Conservation (phyloP, 2,113 vertebrate species). For the Saimiri boliviensis region DNA sequence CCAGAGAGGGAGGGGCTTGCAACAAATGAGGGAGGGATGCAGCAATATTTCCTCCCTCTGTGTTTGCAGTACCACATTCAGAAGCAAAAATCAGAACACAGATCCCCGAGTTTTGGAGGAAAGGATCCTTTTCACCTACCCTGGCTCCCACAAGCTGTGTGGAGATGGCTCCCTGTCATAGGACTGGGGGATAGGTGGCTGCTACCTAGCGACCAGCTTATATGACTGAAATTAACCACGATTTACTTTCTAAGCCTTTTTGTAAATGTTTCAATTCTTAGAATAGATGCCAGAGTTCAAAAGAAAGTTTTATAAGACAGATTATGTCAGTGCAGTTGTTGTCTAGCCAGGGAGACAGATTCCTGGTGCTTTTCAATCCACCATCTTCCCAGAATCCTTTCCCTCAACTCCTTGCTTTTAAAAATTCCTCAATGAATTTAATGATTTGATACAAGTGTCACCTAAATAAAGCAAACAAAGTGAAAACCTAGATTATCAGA, state of each 20-base stretch:
- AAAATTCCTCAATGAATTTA: background rate
- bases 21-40: too few species aligned
- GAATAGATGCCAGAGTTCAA: background rate
- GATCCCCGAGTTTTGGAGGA: background rate
- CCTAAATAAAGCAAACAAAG: background rate
- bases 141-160: background rate
- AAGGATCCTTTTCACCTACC: background rate
- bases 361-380: too few species aligned
- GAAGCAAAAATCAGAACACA: too few species aligned
- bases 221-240: background rate
- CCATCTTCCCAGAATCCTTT: background rate
- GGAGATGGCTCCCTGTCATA: background rate
- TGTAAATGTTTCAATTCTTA: background rate
- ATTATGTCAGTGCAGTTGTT: background rate
- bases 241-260: background rate
- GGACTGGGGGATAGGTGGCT: background rate
- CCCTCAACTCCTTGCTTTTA: background rate
- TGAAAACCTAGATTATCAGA: background rate
- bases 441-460: background rate
- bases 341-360: background rate
- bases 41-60: accelerated
- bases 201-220: background rate
- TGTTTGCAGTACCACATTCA: background rate
- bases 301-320: background rate
- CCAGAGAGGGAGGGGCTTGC: background rate